Conservation (phyloP, 2,888 invertebrate species). For the Sphaerophoria taeniata region DNA sequence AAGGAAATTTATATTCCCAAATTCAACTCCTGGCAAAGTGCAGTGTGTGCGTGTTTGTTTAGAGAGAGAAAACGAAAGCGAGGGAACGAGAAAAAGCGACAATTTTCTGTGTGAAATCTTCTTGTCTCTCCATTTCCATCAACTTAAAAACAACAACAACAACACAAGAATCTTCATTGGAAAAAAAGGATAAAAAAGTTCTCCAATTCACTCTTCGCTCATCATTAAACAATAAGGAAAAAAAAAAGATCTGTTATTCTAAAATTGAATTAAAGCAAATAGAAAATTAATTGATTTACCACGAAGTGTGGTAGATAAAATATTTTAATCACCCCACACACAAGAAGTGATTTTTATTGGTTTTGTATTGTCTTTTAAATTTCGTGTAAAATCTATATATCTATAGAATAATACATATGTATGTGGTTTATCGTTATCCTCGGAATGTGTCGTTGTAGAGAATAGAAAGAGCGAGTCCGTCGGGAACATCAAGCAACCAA, state of each 20-base stretch:
- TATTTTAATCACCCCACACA: slow-evolving; percentile 26
- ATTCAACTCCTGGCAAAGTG: slow-evolving; percentile 55
- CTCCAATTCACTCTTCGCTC: slow-evolving; percentile 27
- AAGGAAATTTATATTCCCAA: not conserved
- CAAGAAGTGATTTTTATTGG: slow-evolving; percentile 43
- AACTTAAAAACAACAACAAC: slow-evolving; percentile 5
- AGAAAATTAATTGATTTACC: slow-evolving; percentile 30
- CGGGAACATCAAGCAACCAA: slow-evolving; percentile 16
- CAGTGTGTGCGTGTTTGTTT: slow-evolving; percentile 73
- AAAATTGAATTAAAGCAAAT: slow-evolving; percentile 30
- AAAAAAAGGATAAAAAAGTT: slow-evolving; percentile 60
- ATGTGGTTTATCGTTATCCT: slow-evolving; percentile 62
- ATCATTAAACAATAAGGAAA: slow-evolving; percentile 33
- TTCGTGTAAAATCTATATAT: slow-evolving; percentile 26
- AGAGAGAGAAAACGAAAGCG: slow-evolving; percentile 51
- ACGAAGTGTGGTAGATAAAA: slow-evolving; percentile 29
- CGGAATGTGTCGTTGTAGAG: slow-evolving; percentile 66
- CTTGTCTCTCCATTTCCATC: slow-evolving; percentile 59
- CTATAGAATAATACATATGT: not conserved
- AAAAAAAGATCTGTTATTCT: slow-evolving; percentile 8
- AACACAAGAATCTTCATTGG: slow-evolving; percentile 44
- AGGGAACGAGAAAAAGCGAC: slow-evolving; percentile 40
- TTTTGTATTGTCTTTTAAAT: slow-evolving; percentile 1
- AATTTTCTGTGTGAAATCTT: slow-evolving; percentile 1
- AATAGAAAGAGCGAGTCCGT: slow-evolving; percentile 59